Base-by-base conservation (phyloP, 2,113 vertebrate genomes). In the Hoplias malabaricus region DNA sequence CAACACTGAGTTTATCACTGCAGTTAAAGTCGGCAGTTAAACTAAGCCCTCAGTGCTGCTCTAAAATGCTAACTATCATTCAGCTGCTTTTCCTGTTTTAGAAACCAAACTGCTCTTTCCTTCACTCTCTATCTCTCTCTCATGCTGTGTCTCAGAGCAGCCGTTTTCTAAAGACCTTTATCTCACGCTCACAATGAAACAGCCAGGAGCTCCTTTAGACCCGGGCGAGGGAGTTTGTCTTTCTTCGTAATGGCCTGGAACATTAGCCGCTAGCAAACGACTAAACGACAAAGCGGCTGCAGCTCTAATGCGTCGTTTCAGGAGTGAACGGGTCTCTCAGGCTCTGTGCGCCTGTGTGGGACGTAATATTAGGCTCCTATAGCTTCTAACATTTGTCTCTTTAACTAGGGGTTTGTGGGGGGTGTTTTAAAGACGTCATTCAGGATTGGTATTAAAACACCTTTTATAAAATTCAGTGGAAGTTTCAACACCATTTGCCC, bases 101-200 rank as follows among this genome's bases (percentile, higher is more conserved):
- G n/a, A n/a, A n/a, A n/a, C n/a, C n/a, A n/a, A n/a, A n/a, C n/a
- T n/a, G n/a, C n/a, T n/a, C n/a, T n/a, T n/a, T n/a, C n/a, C n/a
- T n/a, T n/a, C n/a, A n/a, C n/a, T n/a, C n/a, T n/a, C n/a, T n/a
- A n/a, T n/a, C n/a, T n/a, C n/a, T n/a, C n/a, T n/a, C n/a, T n/a
- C n/a, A n/a, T n/a, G 34, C 34, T 46, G 19, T 5, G 19, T 77
- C 68, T n/a, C 33, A 23, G 54, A 68, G n/a, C 31, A 36, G 65
- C 50, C 33, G 42, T 43, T 57, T 77, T 14, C 38, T 19, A 63
- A 63, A 63, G 59, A 63, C 59, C 36, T 63, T 63, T 63, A 63
- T 63, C 59, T 63, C 59, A 10, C 59, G n/a, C 4, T 77, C n/a
- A 43, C 36, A 42, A 29, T 33, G 36, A 31, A 25, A 34, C 42